Evolutionary conservation across 2,113 vertebrate species (phyloP).

Genomic region (Dasypus novemcinctus): DNA sequence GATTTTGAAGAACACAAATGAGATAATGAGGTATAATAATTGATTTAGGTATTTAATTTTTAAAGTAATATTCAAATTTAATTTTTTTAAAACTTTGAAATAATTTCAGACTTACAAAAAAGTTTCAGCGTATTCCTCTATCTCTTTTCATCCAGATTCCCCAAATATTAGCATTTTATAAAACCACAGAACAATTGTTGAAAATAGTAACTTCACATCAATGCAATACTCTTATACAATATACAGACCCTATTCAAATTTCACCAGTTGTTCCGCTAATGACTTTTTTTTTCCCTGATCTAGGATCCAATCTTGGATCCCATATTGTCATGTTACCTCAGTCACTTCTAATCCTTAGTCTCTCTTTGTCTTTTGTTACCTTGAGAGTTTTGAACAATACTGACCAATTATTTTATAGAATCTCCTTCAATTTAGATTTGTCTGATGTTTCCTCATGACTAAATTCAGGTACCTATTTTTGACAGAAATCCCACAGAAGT

Average conservation of each 20-base stretch:
- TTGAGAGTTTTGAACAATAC: not conserved
- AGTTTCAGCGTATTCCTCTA: not conserved
- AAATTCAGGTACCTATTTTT: not conserved
- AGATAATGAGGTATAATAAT: not conserved
- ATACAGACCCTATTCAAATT: not conserved
- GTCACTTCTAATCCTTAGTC: not conserved
- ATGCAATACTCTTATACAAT: too few species aligned
- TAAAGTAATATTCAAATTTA: not conserved
- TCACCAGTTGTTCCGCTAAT: rapidly evolving
- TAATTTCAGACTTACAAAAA: not conserved
- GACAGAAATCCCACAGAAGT: not conserved
- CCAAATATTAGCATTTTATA: too few species aligned
- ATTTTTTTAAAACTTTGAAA: not conserved
- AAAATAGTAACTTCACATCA: not conserved
- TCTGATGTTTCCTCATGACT: not conserved
- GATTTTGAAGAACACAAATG: not conserved
- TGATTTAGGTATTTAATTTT: not conserved
- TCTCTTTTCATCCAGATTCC: not conserved
- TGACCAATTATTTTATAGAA: not conserved
- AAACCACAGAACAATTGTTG: not conserved
- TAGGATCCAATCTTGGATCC: not conserved
- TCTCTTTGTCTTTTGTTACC: not conserved
- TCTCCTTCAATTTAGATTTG: not conserved
- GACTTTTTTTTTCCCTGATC: not conserved
- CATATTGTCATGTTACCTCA: rapidly evolving